Evolutionary conservation across 2,113 vertebrate species (phyloP), one percentile per base, ranked within the genome.

Genomic region (Neotragus moschatus): DNA sequence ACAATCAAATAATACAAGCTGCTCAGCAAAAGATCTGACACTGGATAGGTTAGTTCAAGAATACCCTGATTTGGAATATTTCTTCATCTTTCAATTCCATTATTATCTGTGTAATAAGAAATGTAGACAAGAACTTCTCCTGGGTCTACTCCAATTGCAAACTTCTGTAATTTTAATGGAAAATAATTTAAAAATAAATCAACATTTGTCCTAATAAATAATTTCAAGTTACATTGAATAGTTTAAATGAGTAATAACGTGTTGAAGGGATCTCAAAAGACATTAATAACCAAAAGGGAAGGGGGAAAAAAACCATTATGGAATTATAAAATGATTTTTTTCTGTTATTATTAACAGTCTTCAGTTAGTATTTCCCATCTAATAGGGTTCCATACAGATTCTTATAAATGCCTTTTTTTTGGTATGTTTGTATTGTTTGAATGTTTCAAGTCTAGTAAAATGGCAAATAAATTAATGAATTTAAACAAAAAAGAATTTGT

Each of bases 111-210:
- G 28, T 39, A 90, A 61, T 61, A 73, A 88, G 26, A 96, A 39
- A 96, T 73, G 66, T 97, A 36, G 51, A 84, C 19, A 84, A 87
- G 53, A 87, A 90, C 36, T 82, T 92, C 49, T 79, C 61, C 51
- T 87, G 85, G 43, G 73, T 77, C 55, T 90, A 89, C 36, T 89
- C 21, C 84, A 90, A 36, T 36, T 55, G 30, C 30, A 88, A 89
- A 80, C 8, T 61, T 90, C 58, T 47, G 11, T 92, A 93, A 94
- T 94, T 84, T 92, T 80, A 95, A 56, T 91, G 36, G 43, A 77
- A 96, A 97, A 63, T 9, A 36, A 49, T 96, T 77, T 81, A 45
- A 87, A 93, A 84, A 84, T 84, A 95, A 94, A 21, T 89, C 63
- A 91, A 84, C 47, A 25, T 77, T 60, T 91, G 12, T 96, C 73